Conservation (phyloP, 2,888 invertebrate genomes). For the Hirtodrosophila alboralis region DNA sequence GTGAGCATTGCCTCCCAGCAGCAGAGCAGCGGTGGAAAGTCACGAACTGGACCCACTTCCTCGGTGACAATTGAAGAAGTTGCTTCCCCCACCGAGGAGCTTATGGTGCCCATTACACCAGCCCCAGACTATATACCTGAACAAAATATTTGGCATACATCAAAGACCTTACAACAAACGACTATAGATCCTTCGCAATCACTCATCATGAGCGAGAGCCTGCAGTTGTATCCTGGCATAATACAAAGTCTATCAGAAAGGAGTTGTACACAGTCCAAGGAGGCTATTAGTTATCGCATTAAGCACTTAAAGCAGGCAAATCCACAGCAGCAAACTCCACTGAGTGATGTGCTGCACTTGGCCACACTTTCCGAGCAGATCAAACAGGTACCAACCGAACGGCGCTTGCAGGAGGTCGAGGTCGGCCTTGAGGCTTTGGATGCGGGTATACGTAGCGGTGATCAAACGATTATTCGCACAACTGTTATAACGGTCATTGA, state of each 20-base stretch:
- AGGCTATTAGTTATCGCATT: constrained; percentile 85
- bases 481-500: constrained; percentile 91
- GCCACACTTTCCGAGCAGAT: constrained; percentile 86
- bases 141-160: constrained; percentile 76
- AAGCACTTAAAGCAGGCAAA: constrained; percentile 85
- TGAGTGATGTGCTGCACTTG: constrained; percentile 87
- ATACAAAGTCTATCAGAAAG: constrained; percentile 32
- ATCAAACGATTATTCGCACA: constrained; percentile 87
- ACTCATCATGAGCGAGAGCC: constrained; percentile 77
- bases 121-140: constrained; percentile 81
- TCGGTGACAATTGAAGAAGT: constrained; percentile 86
- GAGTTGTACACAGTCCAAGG: constrained; percentile 86
- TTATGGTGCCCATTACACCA: constrained; percentile 85
- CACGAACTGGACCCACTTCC: constrained; percentile 82
- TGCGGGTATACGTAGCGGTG: constrained; percentile 86
- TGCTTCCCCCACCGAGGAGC: constrained; percentile 84
- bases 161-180: constrained; percentile 51
- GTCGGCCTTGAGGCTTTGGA: constrained; percentile 81
- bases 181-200: constrained; percentile 68
- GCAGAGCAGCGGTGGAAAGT: constrained; percentile 42
- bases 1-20: constrained; percentile 70
- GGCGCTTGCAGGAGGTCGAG: constrained; percentile 86
- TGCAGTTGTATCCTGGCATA: constrained; percentile 80
- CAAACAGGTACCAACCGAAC: constrained; percentile 85
- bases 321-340: constrained; percentile 84